Evolutionary conservation across 2,797 vertebrate species (phyloP).

Genomic region (Hydrophis major): DNA sequence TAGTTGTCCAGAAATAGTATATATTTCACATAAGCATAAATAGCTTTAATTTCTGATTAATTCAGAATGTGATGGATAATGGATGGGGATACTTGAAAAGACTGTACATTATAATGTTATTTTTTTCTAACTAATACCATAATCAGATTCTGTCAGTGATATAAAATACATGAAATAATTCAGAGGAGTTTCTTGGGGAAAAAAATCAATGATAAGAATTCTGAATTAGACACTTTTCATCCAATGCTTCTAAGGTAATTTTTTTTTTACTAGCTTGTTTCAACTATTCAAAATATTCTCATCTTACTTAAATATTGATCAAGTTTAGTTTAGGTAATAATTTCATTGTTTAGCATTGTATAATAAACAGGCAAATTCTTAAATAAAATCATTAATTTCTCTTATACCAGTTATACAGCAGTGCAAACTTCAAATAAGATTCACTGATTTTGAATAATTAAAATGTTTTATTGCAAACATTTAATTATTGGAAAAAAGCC

Average conservation of each 20-base stretch:
- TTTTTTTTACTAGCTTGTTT: background rate
- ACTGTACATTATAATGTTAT: background rate
- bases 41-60: background rate
- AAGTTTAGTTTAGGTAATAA: background rate
- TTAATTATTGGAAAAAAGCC: conserved; percentile 42
- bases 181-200: background rate
- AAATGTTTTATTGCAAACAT: conserved; percentile 8
- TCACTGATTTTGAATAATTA: background rate
- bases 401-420: background rate
- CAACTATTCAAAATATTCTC: background rate
- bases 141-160: background rate
- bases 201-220: background rate
- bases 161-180: background rate
- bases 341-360: background rate
- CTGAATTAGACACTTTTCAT: background rate
- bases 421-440: background rate
- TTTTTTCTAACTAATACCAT: background rate
- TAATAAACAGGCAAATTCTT: background rate
- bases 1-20: background rate
- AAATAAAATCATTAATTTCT: background rate
- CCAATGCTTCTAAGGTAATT: background rate
- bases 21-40: background rate
- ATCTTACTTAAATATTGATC: background rate
- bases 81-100: background rate
- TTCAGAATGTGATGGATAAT: background rate